Percentiles rank a stretch among this genome's conserved stretches.
Evolutionary conservation across 35 echinoderm and acorn worm species (phyloP).

Genomic region (Apostichopus californicus): DNA sequence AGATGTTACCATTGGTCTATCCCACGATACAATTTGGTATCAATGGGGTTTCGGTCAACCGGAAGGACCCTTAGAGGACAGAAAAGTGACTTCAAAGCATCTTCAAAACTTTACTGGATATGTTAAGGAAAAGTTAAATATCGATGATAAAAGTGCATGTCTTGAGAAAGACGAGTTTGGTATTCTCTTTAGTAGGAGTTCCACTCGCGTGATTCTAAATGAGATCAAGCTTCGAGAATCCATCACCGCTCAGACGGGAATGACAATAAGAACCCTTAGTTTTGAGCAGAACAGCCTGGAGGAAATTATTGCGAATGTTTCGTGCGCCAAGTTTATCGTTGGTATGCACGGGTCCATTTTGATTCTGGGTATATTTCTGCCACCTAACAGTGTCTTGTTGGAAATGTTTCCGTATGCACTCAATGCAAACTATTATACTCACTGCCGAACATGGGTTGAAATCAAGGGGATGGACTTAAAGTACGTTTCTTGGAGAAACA

Average conservation of each 20-base stretch:
- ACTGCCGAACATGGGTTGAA: slow-evolving; percentile 64
- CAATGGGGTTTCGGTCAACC: slow-evolving; percentile 83
- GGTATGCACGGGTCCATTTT: slow-evolving; percentile 80
- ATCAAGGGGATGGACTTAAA: slow-evolving; percentile 65
- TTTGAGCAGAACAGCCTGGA: slow-evolving; percentile 53
- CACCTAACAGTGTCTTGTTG: slow-evolving; percentile 49
- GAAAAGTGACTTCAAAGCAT: slow-evolving; percentile 47
- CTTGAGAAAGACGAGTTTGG: neutral
- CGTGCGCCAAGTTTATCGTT: slow-evolving; percentile 50
- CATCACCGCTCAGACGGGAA: slow-evolving; percentile 38
- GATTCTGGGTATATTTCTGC: slow-evolving; percentile 74
- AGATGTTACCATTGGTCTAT: slow-evolving; percentile 69
- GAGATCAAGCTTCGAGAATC: slow-evolving; percentile 51
- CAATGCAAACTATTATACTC: slow-evolving; percentile 81
- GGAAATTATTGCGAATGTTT: slow-evolving; percentile 53
- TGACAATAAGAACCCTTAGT: slow-evolving; percentile 49
- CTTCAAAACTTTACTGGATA: slow-evolving; percentile 64
- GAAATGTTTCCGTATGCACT: slow-evolving; percentile 90
- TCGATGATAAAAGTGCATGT: neutral
- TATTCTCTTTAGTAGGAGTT: slow-evolving; percentile 64
- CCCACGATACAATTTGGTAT: slow-evolving; percentile 75
- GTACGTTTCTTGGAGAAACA: slow-evolving; percentile 82
- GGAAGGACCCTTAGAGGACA: slow-evolving; percentile 61
- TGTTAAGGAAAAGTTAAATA: slow-evolving; percentile 42
- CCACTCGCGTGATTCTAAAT: slow-evolving; percentile 76